phyloP scores from a whole-genome alignment of 2,113 vertebrate species.

The Vidua macroura region DNA sequence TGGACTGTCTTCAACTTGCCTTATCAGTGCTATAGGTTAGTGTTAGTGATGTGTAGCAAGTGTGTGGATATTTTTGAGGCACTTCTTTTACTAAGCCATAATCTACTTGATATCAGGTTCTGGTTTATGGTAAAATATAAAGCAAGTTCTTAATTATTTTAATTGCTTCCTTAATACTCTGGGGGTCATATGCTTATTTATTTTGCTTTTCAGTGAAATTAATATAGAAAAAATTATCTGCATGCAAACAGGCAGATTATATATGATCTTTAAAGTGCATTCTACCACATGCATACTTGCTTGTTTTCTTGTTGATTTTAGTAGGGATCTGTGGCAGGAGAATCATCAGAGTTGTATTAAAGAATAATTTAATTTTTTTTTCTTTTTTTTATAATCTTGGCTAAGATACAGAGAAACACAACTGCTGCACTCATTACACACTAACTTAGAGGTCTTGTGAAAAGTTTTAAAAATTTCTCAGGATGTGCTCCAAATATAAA shows the following conservation, averaged over 20 bases:
- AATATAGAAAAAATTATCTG: background rate
- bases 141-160: background rate
- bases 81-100: background rate
- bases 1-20: background rate
- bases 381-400: background rate
- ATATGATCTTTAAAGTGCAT: background rate
- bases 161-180: background rate
- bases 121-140: background rate
- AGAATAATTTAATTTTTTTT: background rate
- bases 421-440: background rate
- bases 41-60: background rate
- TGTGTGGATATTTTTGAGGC: background rate
- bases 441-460: background rate
- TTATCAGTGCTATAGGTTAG: background rate
- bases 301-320: background rate
- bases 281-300: background rate
- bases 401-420: background rate
- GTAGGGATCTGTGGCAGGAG: background rate
- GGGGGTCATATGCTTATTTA: background rate
- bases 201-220: background rate
- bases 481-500: background rate
- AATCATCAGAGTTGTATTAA: background rate
- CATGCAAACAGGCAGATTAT: rapidly evolving
- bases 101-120: background rate
- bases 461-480: background rate